Evolutionary conservation across 2,888 invertebrate genomes (phyloP), one percentile per base, ranked within the genome.

Genomic region (Fragum whitleyi): DNA sequence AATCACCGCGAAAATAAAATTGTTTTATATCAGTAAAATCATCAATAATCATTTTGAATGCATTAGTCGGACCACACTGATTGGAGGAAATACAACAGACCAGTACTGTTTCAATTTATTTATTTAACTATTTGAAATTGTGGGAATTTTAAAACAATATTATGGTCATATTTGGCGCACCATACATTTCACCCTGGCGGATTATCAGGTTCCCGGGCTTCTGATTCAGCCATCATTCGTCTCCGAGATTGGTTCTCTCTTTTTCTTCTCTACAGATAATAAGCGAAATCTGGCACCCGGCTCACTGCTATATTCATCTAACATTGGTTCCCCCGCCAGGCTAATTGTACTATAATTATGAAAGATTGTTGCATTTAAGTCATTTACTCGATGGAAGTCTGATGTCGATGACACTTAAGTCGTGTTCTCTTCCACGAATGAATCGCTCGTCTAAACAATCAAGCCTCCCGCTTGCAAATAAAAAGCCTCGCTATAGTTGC

Each of bases 391-490:
- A 73, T 73, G 73, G 47, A 62, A 28, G 28, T 32, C 23, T 47
- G 51, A 6, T 42, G 73, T 62, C 47, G 73, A 32, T 65, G 62
- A 42, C 65, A 62, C 39, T 75, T 65, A 26, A 75, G 59, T 53
- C 67, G 57, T 53, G 71, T 74, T 67, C 73, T 81, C 61, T 47
- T 71, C 32, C 62, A 42, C 68, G 51, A 61, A 72, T 62, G 72
- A 78, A 78, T 36, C 55, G 75, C 55, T 77, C 71, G 70, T 55
- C 65, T 51, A 65, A 68, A 55, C 75, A 62, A 68, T 81, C 62
- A 68, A 75, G 70, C 72, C 80, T 80, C 83, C 57, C 55, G 78
- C 42, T 72, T 61, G 62, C 71, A 51, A 74, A 83, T 80, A 80
- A 83, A 65, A 83, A 77, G 77, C 77, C 80, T 77, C 80, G 42